Percentiles rank a stretch among this genome's conserved stretches.
Evolutionary conservation across 2,113 vertebrate species (phyloP).

Genomic region (Crypturellus undulatus): DNA sequence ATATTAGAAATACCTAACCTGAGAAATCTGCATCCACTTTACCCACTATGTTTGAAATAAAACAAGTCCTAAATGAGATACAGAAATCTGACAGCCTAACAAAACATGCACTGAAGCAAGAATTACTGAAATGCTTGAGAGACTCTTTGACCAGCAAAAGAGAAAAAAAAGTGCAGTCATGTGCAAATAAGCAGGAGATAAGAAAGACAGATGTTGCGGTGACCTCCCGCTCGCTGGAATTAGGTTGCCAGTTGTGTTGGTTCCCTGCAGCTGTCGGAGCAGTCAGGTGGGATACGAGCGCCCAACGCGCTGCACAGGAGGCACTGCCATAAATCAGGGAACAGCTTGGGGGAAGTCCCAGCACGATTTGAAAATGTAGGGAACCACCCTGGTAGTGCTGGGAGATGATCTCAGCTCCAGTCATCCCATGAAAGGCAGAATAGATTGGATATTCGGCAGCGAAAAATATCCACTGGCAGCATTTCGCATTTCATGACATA

Average conservation of each 20-base stretch:
- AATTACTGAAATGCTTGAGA: slow-evolving; percentile 52
- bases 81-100: slow-evolving; percentile 22
- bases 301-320: slow-evolving; percentile 6
- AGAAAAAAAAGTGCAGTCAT: not conserved
- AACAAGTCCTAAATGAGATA: slow-evolving; percentile 36
- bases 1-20: not conserved
- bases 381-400: not conserved
- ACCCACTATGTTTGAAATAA: not conserved
- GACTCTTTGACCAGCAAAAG: slow-evolving; percentile 27
- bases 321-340: slow-evolving; percentile 58
- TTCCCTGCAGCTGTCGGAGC: slow-evolving; percentile 40
- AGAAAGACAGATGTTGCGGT: slow-evolving; percentile 45
- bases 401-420: slow-evolving; percentile 42
- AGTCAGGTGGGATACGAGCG: slow-evolving; percentile 32
- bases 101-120: slow-evolving; percentile 33
- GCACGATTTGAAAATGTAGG: not conserved
- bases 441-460: slow-evolving; percentile 23
- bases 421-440: slow-evolving; percentile 7
- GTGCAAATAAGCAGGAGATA: slow-evolving; percentile 42
- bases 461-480: not conserved
- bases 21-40: slow-evolving; percentile 23
- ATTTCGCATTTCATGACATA: slow-evolving; percentile 11
- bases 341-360: slow-evolving; percentile 49
- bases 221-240: slow-evolving; percentile 22
- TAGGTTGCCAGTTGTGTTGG: not conserved